These are phyloP conservation scores for Parthenolecanium corni DNA, from an alignment of 2,888 invertebrate genomes.

Conservation along the genomic window DNA sequence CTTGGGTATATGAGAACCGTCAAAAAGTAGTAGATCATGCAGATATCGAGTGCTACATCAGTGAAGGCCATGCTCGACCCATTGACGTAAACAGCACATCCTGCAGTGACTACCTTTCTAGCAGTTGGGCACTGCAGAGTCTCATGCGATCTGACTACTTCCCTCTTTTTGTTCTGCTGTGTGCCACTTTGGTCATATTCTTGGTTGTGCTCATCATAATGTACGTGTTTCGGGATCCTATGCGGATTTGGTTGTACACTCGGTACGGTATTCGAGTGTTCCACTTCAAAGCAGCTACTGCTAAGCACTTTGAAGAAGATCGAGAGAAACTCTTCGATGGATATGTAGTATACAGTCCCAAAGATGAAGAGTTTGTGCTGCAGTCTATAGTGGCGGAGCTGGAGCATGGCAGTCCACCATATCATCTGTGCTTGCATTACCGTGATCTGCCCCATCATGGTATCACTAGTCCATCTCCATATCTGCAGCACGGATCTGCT, in stretches of 20 bases:
- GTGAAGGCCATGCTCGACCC: constrained; percentile 39
- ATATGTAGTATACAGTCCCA: constrained; percentile 83
- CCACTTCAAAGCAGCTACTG: constrained; percentile 48
- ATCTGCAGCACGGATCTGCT: constrained; percentile 37
- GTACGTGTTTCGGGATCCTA: constrained; percentile 73
- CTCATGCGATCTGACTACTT: constrained; percentile 73
- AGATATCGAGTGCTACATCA: constrained; percentile 52
- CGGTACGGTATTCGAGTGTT: constrained; percentile 75
- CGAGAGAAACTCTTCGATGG: constrained; percentile 73
- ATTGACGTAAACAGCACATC: constrained; percentile 73
- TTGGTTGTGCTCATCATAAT: constrained; percentile 63
- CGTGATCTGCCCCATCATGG: constrained; percentile 58
- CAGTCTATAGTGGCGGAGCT: constrained; percentile 72
- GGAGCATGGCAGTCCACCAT: constrained; percentile 62
- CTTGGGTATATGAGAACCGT: constrained; percentile 64
- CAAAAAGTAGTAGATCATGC: constrained; percentile 71
- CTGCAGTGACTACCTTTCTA: constrained; percentile 68
- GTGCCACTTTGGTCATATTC: constrained; percentile 64
- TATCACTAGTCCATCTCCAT: constrained; percentile 33
- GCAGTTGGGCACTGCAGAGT: constrained; percentile 68
- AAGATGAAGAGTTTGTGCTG: constrained; percentile 80
- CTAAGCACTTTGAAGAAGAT: constrained; percentile 51
- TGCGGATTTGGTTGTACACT: constrained; percentile 76
- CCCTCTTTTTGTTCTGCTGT: constrained; percentile 68
- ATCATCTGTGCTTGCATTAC: constrained; percentile 78